A percentile compares a stretch with the other conserved stretches of the same genome.
Evolutionary conservation across 2,797 vertebrate genomes (phyloP).

Genomic region (Lagocephalus sceleratus): DNA sequence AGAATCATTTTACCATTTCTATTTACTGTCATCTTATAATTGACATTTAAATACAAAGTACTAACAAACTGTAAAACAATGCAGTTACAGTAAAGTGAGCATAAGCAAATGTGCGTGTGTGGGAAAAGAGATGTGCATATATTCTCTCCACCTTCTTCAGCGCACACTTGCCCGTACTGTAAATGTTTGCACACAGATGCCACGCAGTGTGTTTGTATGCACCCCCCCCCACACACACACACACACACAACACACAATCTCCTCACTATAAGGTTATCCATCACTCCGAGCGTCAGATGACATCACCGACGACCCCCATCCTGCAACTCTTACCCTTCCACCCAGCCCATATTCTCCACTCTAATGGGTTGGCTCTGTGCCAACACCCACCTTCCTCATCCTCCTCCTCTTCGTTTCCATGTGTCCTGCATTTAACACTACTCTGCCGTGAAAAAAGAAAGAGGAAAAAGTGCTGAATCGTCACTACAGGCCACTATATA

Average conservation of each 20-base stretch:
- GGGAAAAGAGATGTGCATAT: no score
- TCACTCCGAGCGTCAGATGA: conserved; percentile 64
- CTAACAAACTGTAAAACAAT: no score
- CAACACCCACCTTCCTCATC: conserved; percentile 48
- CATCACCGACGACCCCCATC: conserved; percentile 61
- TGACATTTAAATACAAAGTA: no score
- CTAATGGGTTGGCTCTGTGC: conserved; percentile 60
- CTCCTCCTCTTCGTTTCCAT: conserved; percentile 33
- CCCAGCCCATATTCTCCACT: conserved; percentile 49
- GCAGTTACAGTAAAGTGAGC: no score
- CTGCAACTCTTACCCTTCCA: conserved; percentile 54
- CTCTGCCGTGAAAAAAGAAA: conserved; percentile 31
- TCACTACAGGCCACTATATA: conserved; percentile 45
- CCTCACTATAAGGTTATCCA: conserved; percentile 60
- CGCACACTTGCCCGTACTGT: conserved; percentile 17
- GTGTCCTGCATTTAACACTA: conserved; percentile 50
- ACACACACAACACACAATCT: no score
- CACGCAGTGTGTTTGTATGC: conserved; percentile 1
- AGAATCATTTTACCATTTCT: no score
- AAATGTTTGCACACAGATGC: conserved; percentile 27
- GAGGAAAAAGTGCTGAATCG: conserved; percentile 63
- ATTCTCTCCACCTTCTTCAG: background rate
- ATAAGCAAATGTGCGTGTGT: no score
- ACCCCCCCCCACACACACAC: background rate
- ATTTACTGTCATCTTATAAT: no score